Evolutionary conservation across 2,888 invertebrate species (phyloP).

Genomic region (Pecten maximus): DNA sequence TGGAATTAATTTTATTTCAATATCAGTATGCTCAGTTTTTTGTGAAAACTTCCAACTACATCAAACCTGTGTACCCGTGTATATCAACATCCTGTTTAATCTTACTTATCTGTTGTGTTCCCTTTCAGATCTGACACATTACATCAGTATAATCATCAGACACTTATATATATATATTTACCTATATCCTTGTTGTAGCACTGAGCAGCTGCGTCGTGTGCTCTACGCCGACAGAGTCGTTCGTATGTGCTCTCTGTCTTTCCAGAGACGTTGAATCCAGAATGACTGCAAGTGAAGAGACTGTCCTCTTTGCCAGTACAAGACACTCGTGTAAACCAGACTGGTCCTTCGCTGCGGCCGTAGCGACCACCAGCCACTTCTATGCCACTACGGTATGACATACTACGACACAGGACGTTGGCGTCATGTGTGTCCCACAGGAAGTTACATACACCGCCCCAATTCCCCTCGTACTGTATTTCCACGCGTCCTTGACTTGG

Average conservation of each 20-base stretch:
- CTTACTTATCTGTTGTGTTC: neutral
- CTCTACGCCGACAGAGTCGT: slow-evolving; percentile 63
- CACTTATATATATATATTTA: no score
- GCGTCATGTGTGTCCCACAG: slow-evolving; percentile 70
- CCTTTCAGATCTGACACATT: neutral
- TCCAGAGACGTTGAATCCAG: slow-evolving; percentile 69
- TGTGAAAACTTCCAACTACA: no score
- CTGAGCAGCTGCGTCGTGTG: slow-evolving; percentile 69
- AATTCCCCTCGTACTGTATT: slow-evolving; percentile 68
- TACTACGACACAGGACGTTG: slow-evolving; percentile 66
- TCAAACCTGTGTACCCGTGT: no score
- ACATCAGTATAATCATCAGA: neutral
- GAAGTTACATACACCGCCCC: slow-evolving; percentile 73
- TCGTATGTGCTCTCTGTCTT: slow-evolving; percentile 65
- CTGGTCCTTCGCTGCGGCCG: slow-evolving; percentile 60
- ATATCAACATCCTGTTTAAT: neutral
- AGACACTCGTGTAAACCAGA: slow-evolving; percentile 67
- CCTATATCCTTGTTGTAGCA: slow-evolving; percentile 69
- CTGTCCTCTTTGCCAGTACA: slow-evolving; percentile 69
- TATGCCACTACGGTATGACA: slow-evolving; percentile 59
- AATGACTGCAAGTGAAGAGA: slow-evolving; percentile 64
- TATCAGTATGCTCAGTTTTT: no score
- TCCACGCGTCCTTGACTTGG: slow-evolving; percentile 71
- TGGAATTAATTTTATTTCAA: no score
- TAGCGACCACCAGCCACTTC: slow-evolving; percentile 64